phyloP scores from a whole-genome alignment of 2,113 vertebrate genomes.

The Elephantulus edwardii region DNA sequence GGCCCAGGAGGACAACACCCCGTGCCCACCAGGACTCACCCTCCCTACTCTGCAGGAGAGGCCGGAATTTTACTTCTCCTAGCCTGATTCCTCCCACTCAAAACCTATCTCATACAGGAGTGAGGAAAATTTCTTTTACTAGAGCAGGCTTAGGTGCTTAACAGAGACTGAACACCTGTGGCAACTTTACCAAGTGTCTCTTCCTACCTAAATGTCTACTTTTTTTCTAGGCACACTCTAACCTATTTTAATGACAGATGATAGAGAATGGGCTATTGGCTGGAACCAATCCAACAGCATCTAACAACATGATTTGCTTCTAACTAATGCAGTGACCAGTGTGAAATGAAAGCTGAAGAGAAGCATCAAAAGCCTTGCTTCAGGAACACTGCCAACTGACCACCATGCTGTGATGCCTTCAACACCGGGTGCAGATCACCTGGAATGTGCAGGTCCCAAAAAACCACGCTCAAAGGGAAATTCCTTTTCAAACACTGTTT shows the following conservation, averaged over 20 bases:
- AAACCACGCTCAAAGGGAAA: neutral
- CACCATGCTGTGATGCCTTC: too few relatives aligned
- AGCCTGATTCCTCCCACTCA: neutral
- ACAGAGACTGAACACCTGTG: neutral
- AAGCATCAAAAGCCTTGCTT: neutral
- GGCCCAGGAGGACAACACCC: neutral
- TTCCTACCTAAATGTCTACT: neutral
- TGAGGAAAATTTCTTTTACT: neutral
- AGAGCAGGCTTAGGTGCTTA: neutral
- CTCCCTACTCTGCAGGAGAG: too few relatives aligned
- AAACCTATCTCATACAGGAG: neutral
- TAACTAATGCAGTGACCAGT: neutral
- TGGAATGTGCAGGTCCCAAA: constrained; percentile 1
- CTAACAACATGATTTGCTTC: neutral
- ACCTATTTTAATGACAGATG: too few relatives aligned
- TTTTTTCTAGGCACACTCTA: too few relatives aligned
- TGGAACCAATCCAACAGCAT: too few relatives aligned
- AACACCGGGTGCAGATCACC: neutral
- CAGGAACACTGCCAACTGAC: neutral
- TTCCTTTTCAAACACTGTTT: neutral
- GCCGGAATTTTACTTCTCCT: neutral
- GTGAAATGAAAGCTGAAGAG: neutral
- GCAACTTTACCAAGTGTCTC: neutral
- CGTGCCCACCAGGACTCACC: too few relatives aligned
- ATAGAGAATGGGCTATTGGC: too few relatives aligned